phyloP scores from a whole-genome alignment of 2,888 invertebrate species.

The Leptinotarsa rubiginosa region DNA sequence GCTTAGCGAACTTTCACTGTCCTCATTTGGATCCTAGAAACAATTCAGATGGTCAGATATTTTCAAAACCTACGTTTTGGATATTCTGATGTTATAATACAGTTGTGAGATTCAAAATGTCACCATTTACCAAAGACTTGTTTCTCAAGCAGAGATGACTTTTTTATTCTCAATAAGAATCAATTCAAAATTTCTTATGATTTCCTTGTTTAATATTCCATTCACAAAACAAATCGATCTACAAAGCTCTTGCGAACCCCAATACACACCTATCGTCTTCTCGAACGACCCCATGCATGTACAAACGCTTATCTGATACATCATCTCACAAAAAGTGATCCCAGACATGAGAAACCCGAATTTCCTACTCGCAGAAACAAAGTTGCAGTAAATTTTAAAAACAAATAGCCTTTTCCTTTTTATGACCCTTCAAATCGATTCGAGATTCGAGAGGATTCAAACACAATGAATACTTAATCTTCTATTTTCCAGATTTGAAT shows the following conservation, averaged over 20 bases:
- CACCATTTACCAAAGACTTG: too few relatives aligned
- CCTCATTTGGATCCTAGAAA: too few relatives aligned
- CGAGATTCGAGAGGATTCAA: constrained; percentile 48
- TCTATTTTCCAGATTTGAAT: constrained; percentile 56
- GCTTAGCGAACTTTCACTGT: too few relatives aligned
- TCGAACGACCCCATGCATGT: constrained; percentile 12
- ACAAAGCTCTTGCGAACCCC: not conserved
- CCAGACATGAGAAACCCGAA: constrained; percentile 16
- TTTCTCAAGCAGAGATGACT: not conserved
- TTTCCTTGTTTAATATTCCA: not conserved
- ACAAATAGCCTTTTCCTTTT: constrained; percentile 52
- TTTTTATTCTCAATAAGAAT: not conserved
- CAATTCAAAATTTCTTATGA: not conserved
- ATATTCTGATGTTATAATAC: too few relatives aligned
- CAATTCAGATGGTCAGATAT: too few relatives aligned
- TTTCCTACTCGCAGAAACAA: constrained; percentile 38
- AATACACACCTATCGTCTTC: constrained; percentile 17
- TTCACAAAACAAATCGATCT: not conserved
- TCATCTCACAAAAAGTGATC: constrained; percentile 19
- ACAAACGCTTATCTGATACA: constrained; percentile 28
- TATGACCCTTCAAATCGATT: constrained; percentile 50
- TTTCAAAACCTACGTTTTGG: too few relatives aligned
- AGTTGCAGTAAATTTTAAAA: constrained; percentile 49
- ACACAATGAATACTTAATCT: constrained; percentile 58
- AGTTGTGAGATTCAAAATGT: too few relatives aligned